Evolutionary conservation across 37 sponge, comb jelly and placozoan genomes (phyloP).

Genomic region (Amphimedon queenslandica): DNA sequence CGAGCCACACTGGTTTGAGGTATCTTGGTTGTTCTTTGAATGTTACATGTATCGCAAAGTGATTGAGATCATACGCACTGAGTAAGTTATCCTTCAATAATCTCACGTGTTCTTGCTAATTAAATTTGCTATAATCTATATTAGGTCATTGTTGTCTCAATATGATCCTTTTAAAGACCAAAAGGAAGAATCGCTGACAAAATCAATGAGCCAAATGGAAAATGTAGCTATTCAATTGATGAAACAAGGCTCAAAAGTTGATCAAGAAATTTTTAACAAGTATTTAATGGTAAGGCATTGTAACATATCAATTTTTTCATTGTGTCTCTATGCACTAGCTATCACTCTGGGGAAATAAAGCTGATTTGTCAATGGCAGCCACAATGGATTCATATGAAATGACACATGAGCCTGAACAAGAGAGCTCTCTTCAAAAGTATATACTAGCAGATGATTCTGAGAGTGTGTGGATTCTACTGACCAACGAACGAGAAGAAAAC

Average conservation of each 20-base stretch:
- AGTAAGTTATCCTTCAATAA: too few species aligned
- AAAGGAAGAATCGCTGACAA: constrained; percentile 58
- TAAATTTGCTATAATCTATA: neutral
- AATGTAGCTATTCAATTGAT: neutral
- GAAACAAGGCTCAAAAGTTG: neutral
- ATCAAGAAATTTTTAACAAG: constrained; percentile 42
- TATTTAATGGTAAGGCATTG: constrained; percentile 70
- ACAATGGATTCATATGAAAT: constrained; percentile 63
- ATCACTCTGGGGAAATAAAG: constrained; percentile 97
- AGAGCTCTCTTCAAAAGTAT: constrained; percentile 4
- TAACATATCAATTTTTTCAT: too few species aligned
- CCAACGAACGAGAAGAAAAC: neutral
- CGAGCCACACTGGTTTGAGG: constrained; percentile 76
- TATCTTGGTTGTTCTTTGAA: constrained; percentile 95
- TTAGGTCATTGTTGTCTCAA: constrained; percentile 47
- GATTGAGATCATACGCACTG: constrained; percentile 16
- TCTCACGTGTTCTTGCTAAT: neutral
- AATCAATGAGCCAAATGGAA: constrained; percentile 18
- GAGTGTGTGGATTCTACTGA: constrained; percentile 61
- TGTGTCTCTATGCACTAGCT: constrained; percentile 39
- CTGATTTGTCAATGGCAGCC: constrained; percentile 89
- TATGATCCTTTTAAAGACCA: constrained; percentile 83
- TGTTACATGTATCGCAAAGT: constrained; percentile 97
- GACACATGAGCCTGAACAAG: constrained; percentile 34
- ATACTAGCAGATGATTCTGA: constrained; percentile 71